Conservation (phyloP, 2,888 invertebrate species). For the Julus scandinavius region DNA sequence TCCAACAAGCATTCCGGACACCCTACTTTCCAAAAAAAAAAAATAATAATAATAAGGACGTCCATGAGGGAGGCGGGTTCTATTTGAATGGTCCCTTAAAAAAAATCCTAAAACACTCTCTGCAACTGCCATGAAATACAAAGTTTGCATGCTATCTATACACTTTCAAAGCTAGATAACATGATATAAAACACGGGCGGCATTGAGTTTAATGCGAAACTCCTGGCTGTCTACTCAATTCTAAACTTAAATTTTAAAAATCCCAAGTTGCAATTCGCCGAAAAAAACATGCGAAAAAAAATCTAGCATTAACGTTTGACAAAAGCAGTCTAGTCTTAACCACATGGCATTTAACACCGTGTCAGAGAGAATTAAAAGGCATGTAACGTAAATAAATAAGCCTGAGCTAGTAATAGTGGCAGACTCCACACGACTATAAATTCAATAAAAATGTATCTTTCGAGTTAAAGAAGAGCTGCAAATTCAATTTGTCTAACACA, state of each 20-base stretch:
- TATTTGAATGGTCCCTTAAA: too few species aligned
- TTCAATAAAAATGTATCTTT: not conserved
- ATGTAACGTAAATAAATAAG: not conserved
- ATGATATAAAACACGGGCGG: not conserved
- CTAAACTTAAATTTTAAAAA: not conserved
- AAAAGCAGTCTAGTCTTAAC: not conserved
- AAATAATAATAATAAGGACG: too few species aligned
- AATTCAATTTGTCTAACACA: not conserved
- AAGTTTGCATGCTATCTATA: too few species aligned
- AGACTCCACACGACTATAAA: not conserved
- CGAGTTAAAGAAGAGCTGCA: not conserved
- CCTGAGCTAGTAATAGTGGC: conserved; percentile 14
- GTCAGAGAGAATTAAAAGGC: not conserved
- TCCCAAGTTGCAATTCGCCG: too few species aligned
- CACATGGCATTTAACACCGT: not conserved
- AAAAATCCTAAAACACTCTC: too few species aligned
- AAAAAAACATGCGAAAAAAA: not conserved
- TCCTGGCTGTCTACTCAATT: not conserved
- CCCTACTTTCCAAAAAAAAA: too few species aligned
- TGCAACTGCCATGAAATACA: too few species aligned
- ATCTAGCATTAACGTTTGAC: not conserved
- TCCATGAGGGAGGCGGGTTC: too few species aligned
- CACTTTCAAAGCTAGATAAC: too few species aligned
- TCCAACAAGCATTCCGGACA: too few species aligned
- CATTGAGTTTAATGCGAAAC: not conserved